Evolutionary conservation across 2,113 vertebrate species (phyloP), one percentile per base, ranked within the genome.

Genomic region (Nyctibius bracteatus): DNA sequence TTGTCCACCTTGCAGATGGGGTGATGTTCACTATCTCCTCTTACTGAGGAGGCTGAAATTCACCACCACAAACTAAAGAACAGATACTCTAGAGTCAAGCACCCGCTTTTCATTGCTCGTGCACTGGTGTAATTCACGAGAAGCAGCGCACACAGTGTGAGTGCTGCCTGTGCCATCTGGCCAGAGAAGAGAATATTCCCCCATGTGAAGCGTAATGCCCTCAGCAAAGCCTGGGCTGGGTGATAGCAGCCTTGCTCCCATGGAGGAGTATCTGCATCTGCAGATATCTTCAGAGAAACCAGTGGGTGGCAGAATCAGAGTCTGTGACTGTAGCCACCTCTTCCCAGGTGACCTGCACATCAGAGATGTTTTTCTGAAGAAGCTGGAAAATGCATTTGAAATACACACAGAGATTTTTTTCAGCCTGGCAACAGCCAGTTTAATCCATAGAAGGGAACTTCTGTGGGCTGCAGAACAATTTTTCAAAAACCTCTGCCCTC

Each of bases 201-300:
- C 25, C 9, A 18, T 3, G 15, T 6, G 6, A 28, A 0, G 2
- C 1, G 0, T 7, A 43, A 70, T 0, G 0, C 20, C 27, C 35
- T 78, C 39, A 43, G 65, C 23, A 86, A 71, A 83, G 57, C 63
- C 72, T 7, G 17, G 39, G n/a, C 41, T 72, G n/a, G 54, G 12
- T 41, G 58, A 41, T 6, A 5, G 27, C 8, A 51, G 30, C 41
- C 39, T 80, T 82, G 16, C 4, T 46, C 21, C 55, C 23, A 10
- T 2, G 25, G 31, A 57, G 5, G 11, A 82, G 33, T 33, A 39
- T 16, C 33, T 83, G 27, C 39, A 21, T 46, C 39, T 57, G 33
- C 43, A 43, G 6, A 25, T 33, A 61, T 21, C 37, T 90, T 46
- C 28, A 19, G 49, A 81, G 70, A 75, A 87, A 63, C 8, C 20